Evolutionary conservation across 2,113 vertebrate species (phyloP).

Genomic region (Uria lomvia): DNA sequence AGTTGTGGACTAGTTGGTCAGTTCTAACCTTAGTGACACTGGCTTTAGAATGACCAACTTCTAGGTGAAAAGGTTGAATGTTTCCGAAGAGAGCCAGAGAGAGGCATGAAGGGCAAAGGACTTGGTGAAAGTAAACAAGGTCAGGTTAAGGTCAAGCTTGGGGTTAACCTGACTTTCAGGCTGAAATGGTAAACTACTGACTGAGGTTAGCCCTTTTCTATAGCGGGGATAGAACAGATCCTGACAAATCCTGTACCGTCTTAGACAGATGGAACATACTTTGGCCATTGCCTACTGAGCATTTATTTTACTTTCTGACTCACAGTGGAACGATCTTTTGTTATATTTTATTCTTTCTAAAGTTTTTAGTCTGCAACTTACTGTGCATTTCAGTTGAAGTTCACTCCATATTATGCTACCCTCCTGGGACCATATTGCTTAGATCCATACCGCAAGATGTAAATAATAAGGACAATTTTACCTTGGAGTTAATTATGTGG

Average conservation of each 20-base stretch:
- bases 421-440: not conserved
- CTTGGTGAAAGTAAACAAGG: conserved; percentile 52
- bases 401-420: not conserved
- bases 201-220: conserved; percentile 51
- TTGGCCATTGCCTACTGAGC: not conserved
- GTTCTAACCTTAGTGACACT: not conserved
- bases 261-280: conserved; percentile 29
- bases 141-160: conserved; percentile 58
- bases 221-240: conserved; percentile 18
- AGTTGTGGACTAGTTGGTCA: not conserved
- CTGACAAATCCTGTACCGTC: conserved; percentile 55
- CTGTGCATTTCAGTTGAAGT: not conserved
- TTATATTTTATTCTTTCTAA: not conserved
- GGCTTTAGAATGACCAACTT: not conserved
- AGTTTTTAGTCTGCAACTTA: not conserved
- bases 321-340: not conserved
- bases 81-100: conserved; percentile 19
- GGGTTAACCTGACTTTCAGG: conserved; percentile 55
- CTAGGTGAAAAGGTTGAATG: conserved; percentile 50
- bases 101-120: conserved; percentile 17
- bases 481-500: not conserved
- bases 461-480: not conserved
- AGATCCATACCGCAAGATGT: not conserved
- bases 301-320: conserved; percentile 40
- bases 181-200: conserved; percentile 63